Base-by-base conservation (phyloP, 92 coral and sea anemone genomes). In the Epizoanthus scotinus region DNA sequence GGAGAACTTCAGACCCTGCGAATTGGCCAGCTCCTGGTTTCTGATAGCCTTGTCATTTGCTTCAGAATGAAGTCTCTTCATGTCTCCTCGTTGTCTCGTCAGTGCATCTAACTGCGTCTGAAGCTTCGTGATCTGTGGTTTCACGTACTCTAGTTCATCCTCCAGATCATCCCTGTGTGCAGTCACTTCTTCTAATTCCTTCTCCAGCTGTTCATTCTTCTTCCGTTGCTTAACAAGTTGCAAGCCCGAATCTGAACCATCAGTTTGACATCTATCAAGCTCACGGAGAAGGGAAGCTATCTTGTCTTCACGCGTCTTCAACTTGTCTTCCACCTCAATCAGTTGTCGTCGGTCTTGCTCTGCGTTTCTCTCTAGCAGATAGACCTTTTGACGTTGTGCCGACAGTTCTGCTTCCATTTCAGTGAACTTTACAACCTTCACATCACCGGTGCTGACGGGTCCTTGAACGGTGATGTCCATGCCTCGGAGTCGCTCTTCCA, bases 381-480 rank as follows among this genome's bases (percentile, higher is more conserved):
- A 87, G 18, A 88, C 84, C 78, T 67, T 91, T 78, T 92, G 97
- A 7, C 94, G 81, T 36, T 87, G 84, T 13, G 78, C 81, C 12
- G 91, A 77, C 27, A 90, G 64, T 34, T 92, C 92, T 19, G 71
- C 82, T 63, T 92, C 97, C 31, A 92, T 85, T 63, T 92, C 94
- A 15, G 81, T 57, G 68, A 75, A 75, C 24, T 75, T 75, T 55
- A 75, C 68, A 26, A 75, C 81, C 56, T 75, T 75, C 53, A 75
- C 81, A n/a, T 59, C 81, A 18, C 60, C 57, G 21, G 60, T 75
- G n/a, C n/a, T n/a, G n/a, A 75, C 17, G 25, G 60, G 56, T 17
- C 68, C 68, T 85, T 79, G 68, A 79, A 71, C 26, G 44, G 62
- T 40, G 83, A 65, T 50, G 86, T 61, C 60, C 91, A 89, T 26